phyloP scores from a whole-genome alignment of 2,113 vertebrate species.

The Cyprinodon variegatus region DNA sequence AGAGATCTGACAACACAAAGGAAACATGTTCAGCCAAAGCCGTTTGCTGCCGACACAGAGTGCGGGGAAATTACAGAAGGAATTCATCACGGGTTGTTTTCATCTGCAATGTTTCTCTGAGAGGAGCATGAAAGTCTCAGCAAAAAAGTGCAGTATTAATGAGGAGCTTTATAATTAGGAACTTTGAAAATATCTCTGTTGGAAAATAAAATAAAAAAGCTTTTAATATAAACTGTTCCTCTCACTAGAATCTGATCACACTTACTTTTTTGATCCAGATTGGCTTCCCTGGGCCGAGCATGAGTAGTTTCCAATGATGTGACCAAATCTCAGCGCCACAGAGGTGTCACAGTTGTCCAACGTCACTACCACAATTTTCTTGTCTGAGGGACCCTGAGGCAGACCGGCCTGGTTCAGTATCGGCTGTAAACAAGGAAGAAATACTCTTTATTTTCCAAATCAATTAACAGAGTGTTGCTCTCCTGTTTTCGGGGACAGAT shows the following conservation, averaged over 20 bases:
- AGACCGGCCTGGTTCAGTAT: constrained; percentile 86
- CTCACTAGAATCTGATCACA: background rate
- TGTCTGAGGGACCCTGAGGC: constrained; percentile 91
- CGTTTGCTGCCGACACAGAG: constrained; percentile 20
- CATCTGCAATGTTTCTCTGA: constrained; percentile 27
- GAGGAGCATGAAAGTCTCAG: constrained; percentile 24
- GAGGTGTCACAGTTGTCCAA: constrained; percentile 91
- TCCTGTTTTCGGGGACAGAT: background rate
- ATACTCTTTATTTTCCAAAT: constrained; percentile 25
- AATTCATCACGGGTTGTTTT: constrained; percentile 50
- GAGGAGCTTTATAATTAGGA: constrained; percentile 12
- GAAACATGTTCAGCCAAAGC: constrained; percentile 10
- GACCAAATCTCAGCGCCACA: constrained; percentile 88
- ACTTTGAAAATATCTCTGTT: constrained; percentile 37
- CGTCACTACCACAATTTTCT: constrained; percentile 90
- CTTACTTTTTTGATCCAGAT: constrained; percentile 93
- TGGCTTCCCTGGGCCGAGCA: constrained; percentile 92
- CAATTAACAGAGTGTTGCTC: background rate
- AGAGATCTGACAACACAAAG: constrained; percentile 82
- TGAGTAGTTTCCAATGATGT: constrained; percentile 88
- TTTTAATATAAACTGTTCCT: background rate
- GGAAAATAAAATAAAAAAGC: background rate
- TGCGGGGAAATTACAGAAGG: constrained; percentile 31
- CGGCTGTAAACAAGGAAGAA: constrained; percentile 78
- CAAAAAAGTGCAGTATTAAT: background rate